Percentiles rank a stretch among this genome's conserved stretches.
Evolutionary conservation across 2,888 invertebrate genomes (phyloP).

Genomic region (Ctenicera cuprea): DNA sequence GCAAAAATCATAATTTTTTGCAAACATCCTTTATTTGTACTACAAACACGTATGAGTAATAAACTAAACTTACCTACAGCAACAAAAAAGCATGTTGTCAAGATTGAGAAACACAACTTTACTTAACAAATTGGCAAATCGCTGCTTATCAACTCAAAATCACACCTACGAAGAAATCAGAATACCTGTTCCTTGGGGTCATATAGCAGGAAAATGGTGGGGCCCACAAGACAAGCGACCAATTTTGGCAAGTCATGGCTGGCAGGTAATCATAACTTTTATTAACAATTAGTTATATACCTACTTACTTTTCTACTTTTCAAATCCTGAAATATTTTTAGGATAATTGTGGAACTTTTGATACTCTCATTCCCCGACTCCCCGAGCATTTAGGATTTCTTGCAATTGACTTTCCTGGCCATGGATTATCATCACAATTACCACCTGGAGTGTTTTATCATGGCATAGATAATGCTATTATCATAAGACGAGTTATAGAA

Average conservation of each 20-base stretch:
- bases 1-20: no score
- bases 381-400: slow-evolving; percentile 72
- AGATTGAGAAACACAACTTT: no score
- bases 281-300: neutral
- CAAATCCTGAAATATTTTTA: slow-evolving; percentile 56
- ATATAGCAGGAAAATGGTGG: slow-evolving; percentile 82
- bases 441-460: slow-evolving; percentile 78
- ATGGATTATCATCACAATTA: slow-evolving; percentile 82
- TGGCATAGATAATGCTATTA: slow-evolving; percentile 69
- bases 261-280: slow-evolving; percentile 72
- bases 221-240: slow-evolving; percentile 79
- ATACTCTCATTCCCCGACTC: slow-evolving; percentile 80
- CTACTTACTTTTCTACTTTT: neutral
- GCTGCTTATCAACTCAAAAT: neutral
- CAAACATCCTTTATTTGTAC: no score
- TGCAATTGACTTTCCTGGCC: slow-evolving; percentile 83
- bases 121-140: neutral
- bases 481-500: slow-evolving; percentile 75
- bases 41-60: no score
- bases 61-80: no score
- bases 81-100: no score
- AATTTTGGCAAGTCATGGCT: slow-evolving; percentile 83
- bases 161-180: slow-evolving; percentile 75
- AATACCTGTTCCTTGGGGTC: slow-evolving; percentile 82
- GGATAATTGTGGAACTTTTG: slow-evolving; percentile 88